These are phyloP conservation scores for Chaetoderma sp. DNA, from an alignment of 2,888 invertebrate species.

Conservation along the genomic window DNA sequence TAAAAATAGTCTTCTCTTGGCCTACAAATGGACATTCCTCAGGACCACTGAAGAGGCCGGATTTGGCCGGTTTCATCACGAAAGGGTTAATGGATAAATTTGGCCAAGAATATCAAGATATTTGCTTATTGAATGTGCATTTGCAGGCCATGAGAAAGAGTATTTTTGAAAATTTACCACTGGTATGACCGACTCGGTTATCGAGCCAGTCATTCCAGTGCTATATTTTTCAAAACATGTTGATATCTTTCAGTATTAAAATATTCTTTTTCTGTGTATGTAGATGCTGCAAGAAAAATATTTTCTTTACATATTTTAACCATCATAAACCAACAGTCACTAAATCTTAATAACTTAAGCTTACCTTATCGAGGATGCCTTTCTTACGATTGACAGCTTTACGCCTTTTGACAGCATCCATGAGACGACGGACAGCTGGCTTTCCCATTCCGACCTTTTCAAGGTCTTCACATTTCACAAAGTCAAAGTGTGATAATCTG, in stretches of 20 bases:
- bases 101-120: too few species aligned
- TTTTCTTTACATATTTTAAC: not conserved
- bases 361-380: conserved; percentile 63
- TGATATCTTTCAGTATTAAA: not conserved
- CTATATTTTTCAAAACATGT: not conserved
- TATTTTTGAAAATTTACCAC: too few species aligned
- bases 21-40: too few species aligned
- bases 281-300: not conserved
- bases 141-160: too few species aligned
- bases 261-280: not conserved
- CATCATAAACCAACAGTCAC: not conserved
- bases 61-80: too few species aligned
- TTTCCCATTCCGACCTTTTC: conserved; percentile 94
- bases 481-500: conserved; percentile 91
- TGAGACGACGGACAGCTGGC: conserved; percentile 88
- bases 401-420: conserved; percentile 90
- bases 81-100: too few species aligned
- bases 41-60: too few species aligned
- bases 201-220: not conserved
- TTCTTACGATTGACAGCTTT: conserved; percentile 53
- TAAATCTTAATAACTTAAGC: not conserved
- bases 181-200: too few species aligned
- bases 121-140: too few species aligned
- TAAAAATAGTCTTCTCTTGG: too few species aligned
- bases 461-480: conserved; percentile 94